Evolutionary conservation across 2,888 invertebrate species (phyloP).

Genomic region (Sepiola atlantica): DNA sequence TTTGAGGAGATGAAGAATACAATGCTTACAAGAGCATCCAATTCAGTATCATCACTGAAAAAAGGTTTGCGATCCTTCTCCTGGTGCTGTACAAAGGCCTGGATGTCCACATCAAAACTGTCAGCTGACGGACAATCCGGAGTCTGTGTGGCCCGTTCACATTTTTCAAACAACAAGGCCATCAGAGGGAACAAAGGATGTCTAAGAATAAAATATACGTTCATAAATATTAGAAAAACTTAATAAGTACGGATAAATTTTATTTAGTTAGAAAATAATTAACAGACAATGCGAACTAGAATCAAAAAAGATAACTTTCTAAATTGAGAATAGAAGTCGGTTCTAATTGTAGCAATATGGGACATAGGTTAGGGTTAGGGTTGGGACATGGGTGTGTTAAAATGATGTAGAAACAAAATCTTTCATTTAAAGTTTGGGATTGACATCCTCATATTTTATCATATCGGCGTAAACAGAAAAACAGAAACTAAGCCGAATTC

Average conservation of each 20-base stretch:
- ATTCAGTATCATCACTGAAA: constrained; percentile 81
- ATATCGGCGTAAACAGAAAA: too few species aligned
- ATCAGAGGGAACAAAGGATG: constrained; percentile 74
- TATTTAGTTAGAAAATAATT: background rate
- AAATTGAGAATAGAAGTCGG: too few species aligned
- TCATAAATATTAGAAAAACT: background rate
- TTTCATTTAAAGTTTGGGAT: too few species aligned
- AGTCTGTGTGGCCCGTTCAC: constrained; percentile 72
- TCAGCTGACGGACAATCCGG: constrained; percentile 67
- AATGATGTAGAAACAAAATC: too few species aligned
- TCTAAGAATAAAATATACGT: constrained; percentile 73
- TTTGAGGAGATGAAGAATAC: too few species aligned
- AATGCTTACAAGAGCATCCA: constrained; percentile 71
- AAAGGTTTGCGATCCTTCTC: constrained; percentile 89
- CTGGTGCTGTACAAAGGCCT: constrained; percentile 92
- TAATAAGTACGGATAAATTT: background rate
- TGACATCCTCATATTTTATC: too few species aligned
- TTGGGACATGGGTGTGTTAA: too few species aligned
- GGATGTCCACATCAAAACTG: constrained; percentile 76
- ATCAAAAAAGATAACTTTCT: too few species aligned
- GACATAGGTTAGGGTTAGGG: too few species aligned
- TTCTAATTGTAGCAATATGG: too few species aligned
- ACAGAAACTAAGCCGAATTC: too few species aligned
- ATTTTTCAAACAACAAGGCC: constrained; percentile 73
- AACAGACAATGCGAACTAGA: too few species aligned